Percentiles rank a stretch among this genome's conserved stretches.
phyloP scores from a whole-genome alignment of 1,140 invertebrate species.

The Drosophila asahinai region DNA sequence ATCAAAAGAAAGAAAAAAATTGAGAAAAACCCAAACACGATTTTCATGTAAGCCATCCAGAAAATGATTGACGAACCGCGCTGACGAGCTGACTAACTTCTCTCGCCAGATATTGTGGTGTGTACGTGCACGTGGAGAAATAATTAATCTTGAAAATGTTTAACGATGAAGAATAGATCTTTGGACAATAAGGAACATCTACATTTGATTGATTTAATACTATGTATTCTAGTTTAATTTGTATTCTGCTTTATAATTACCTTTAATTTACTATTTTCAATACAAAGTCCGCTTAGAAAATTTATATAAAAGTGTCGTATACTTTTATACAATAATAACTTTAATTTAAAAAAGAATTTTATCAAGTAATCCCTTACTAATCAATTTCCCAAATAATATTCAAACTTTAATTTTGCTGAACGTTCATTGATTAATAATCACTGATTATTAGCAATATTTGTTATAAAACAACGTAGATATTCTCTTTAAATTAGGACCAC shows the following conservation, averaged over 20 bases:
- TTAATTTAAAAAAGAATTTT: no score
- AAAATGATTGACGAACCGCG: constrained; percentile 70
- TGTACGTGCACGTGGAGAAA: constrained; percentile 12
- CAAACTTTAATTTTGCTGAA: no score
- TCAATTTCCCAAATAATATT: no score
- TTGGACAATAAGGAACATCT: background rate
- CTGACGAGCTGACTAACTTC: constrained; percentile 41
- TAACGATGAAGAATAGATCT: background rate
- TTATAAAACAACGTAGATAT: no score
- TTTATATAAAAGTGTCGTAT: background rate
- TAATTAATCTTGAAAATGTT: background rate
- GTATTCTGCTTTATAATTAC: background rate
- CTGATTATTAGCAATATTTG: no score
- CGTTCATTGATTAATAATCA: no score
- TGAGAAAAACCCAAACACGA: constrained; percentile 69
- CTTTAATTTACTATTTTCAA: background rate
- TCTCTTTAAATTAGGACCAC: no score
- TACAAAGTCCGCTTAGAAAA: background rate
- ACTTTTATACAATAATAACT: no score
- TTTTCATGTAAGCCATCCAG: constrained; percentile 72
- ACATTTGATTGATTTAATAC: no score
- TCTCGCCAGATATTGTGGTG: constrained; percentile 2
- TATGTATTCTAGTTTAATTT: no score
- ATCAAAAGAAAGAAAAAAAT: constrained; percentile 17
- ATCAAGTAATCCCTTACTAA: no score